Percentiles rank a stretch among this genome's conserved stretches.
These are phyloP conservation scores for Sinonovacula constricta DNA, from an alignment of 1,140 invertebrate genomes.

Conservation along the genomic window DNA sequence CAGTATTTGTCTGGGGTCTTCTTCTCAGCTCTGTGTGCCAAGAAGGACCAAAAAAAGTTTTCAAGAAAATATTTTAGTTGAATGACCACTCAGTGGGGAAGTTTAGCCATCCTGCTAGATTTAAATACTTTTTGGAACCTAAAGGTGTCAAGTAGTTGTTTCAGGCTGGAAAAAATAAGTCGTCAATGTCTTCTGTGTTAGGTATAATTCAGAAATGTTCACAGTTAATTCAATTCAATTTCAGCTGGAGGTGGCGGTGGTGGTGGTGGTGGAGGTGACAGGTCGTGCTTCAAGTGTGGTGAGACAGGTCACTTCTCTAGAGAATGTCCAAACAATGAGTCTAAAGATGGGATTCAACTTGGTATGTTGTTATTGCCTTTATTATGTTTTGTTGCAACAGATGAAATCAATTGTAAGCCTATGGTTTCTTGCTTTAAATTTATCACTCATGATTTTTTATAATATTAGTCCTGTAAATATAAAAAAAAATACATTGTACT, in stretches of 20 bases:
- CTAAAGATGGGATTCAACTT: slow-evolving; percentile 30
- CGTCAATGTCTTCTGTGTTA: neutral
- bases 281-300: slow-evolving; percentile 66
- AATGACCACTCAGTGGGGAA: neutral
- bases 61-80: no score
- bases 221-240: neutral
- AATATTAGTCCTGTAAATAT: neutral
- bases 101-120: neutral
- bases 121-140: neutral
- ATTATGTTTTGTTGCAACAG: neutral
- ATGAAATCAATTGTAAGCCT: no score
- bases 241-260: slow-evolving; percentile 9
- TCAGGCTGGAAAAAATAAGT: no score
- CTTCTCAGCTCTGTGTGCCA: no score
- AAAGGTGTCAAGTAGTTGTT: neutral
- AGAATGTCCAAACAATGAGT: slow-evolving; percentile 66
- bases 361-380: neutral
- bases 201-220: neutral
- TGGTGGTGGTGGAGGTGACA: slow-evolving; percentile 54
- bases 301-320: slow-evolving; percentile 65
- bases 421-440: no score
- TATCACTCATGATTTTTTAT: neutral
- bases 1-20: no score
- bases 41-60: no score
- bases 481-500: neutral